A percentile compares a stretch with the other conserved stretches of the same genome.
Evolutionary conservation across 37 sponge, comb jelly and placozoan species (phyloP).

Genomic region (Geodia barretti): DNA sequence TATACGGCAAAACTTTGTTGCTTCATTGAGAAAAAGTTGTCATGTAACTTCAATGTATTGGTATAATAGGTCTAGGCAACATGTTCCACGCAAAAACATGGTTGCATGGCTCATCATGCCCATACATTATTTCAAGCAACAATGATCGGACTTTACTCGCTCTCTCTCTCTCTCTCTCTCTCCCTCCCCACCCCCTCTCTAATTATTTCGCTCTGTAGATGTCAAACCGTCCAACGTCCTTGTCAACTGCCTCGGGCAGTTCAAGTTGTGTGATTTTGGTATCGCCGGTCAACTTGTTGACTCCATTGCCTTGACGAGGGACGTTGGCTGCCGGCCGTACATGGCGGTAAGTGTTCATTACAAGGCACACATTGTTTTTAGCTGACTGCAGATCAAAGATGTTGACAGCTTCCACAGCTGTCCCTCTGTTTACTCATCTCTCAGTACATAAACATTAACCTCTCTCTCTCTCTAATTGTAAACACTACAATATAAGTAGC

Average conservation of each 20-base stretch:
- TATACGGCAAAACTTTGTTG: no score
- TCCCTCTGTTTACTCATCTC: background rate
- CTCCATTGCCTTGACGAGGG: conserved; percentile 83
- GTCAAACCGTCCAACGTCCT: conserved; percentile 96
- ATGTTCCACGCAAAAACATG: no score
- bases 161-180: background rate
- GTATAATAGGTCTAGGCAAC: no score
- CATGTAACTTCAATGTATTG: no score
- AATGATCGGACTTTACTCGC: background rate
- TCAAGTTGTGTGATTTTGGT: conserved; percentile 99
- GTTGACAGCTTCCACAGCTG: background rate
- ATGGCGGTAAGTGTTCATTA: conserved; percentile 78
- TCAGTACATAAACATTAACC: no score
- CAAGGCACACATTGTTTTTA: background rate
- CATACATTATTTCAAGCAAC: no score
- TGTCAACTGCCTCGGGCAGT: conserved; percentile 73
- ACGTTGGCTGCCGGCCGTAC: conserved; percentile 87
- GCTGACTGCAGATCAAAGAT: no score
- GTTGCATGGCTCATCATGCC: no score
- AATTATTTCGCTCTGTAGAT: conserved; percentile 50
- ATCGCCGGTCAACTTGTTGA: conserved; percentile 85
- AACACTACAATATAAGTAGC: no score
- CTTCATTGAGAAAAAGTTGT: no score
- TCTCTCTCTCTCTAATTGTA: background rate
- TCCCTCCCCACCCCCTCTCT: background rate